phyloP scores from a whole-genome alignment of 2,797 vertebrate genomes.

The Clarias pachynema region DNA sequence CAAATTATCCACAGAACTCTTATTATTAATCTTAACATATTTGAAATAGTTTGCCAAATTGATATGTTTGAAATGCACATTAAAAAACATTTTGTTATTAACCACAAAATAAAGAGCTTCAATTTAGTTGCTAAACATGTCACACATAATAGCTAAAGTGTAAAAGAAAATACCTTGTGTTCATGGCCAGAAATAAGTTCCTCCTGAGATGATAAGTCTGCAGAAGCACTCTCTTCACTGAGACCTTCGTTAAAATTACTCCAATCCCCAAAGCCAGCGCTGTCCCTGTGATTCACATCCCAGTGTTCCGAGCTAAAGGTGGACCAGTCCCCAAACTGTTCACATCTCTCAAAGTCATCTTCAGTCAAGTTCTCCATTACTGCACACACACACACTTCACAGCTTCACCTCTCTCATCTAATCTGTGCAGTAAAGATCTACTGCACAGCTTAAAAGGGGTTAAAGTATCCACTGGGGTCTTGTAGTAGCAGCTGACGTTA shows the following conservation, averaged over 20 bases:
- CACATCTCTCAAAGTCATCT: slow-evolving; percentile 41
- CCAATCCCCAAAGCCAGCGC: slow-evolving; percentile 49
- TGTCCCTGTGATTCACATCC: slow-evolving; percentile 18
- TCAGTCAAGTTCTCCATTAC: slow-evolving; percentile 30
- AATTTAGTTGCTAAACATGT: neutral
- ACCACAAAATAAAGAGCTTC: neutral
- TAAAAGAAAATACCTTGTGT: slow-evolving; percentile 34
- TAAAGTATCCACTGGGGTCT: neutral
- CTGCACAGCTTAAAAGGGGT: neutral
- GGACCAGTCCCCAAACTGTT: slow-evolving; percentile 47
- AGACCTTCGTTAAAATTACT: slow-evolving; percentile 32
- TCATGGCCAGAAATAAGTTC: neutral
- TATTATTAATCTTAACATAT: neutral
- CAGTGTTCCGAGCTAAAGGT: slow-evolving; percentile 32
- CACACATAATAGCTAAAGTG: neutral
- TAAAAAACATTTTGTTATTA: neutral
- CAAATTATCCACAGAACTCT: neutral
- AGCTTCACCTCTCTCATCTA: neutral
- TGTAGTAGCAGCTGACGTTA: neutral
- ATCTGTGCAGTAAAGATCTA: slow-evolving; percentile 4
- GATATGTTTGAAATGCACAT: neutral
- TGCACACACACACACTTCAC: slow-evolving; percentile 29
- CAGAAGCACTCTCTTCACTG: slow-evolving; percentile 10
- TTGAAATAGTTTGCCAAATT: neutral
- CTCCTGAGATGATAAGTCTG: neutral